These are phyloP conservation scores for Eurytemora carolleeae DNA, from an alignment of 1,140 invertebrate genomes.

Conservation along the genomic window DNA sequence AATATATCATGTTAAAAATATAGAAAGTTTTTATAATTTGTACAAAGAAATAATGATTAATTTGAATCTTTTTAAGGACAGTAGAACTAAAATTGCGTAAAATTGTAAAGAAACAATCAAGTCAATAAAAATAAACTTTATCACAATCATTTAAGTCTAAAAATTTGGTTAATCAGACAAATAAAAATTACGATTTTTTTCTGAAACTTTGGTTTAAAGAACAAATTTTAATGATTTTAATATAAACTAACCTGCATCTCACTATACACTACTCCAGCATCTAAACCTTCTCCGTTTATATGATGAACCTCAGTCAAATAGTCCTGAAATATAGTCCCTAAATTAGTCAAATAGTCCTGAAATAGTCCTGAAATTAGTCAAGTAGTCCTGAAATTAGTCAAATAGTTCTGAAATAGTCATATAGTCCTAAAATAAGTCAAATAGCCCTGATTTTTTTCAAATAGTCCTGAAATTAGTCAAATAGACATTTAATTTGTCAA, in stretches of 20 bases:
- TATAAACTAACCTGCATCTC: slow-evolving; percentile 92
- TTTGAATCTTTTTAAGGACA: neutral
- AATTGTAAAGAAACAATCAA: no score
- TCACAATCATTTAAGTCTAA: neutral
- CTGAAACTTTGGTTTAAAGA: no score
- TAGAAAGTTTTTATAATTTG: neutral
- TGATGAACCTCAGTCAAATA: slow-evolving; percentile 81
- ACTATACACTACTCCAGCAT: slow-evolving; percentile 79
- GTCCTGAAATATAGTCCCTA: slow-evolving; percentile 44
- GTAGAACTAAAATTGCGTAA: no score
- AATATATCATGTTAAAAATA: neutral
- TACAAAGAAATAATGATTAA: neutral
- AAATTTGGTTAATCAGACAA: no score
- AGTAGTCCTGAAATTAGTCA: no score
- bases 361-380: no score
- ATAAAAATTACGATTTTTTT: no score
- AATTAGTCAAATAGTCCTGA: no score
- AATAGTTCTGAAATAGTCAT: slow-evolving; percentile 24
- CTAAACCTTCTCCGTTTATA: slow-evolving; percentile 59
- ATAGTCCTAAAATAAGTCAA: slow-evolving; percentile 7
- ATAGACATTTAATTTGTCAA: no score
- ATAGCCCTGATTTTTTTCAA: no score
- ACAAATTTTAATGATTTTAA: no score
- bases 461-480: no score
- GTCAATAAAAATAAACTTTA: neutral